Conservation (phyloP, 2,888 invertebrate genomes). For the Epistrophe eligans region DNA sequence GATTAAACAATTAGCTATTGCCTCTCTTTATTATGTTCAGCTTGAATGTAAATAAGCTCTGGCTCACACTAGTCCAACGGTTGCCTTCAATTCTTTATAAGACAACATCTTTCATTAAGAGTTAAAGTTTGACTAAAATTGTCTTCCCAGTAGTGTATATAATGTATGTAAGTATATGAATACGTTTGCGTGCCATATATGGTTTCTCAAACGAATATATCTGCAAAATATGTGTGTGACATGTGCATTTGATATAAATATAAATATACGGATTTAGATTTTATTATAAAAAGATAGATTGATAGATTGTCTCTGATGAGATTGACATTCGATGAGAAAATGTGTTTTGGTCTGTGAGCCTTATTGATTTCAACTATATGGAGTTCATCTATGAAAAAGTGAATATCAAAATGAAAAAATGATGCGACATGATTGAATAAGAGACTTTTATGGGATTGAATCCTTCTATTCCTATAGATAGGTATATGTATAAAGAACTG, state of each 20-base stretch:
- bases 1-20: too few species aligned
- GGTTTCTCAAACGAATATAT: not conserved
- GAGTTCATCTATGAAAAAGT: not conserved
- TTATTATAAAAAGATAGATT: slow-evolving; percentile 28
- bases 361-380: slow-evolving; percentile 63
- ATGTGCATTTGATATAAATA: slow-evolving; percentile 23
- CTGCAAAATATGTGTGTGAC: slow-evolving; percentile 3
- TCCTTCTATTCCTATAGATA: not conserved
- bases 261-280: not conserved
- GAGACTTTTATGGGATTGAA: slow-evolving; percentile 12
- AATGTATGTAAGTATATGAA: not conserved
- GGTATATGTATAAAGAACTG: not conserved
- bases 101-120: too few species aligned
- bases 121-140: not conserved
- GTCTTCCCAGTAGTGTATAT: not conserved
- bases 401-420: slow-evolving; percentile 9
- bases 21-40: too few species aligned
- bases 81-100: too few species aligned
- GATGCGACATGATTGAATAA: slow-evolving; percentile 23
- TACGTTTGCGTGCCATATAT: not conserved
- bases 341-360: slow-evolving; percentile 26
- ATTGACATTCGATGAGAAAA: slow-evolving; percentile 63
- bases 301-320: slow-evolving; percentile 61
- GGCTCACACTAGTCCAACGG: too few species aligned
- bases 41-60: too few species aligned